Conservation (phyloP, 1,140 invertebrate genomes). For the Coenobita brevimanus region DNA sequence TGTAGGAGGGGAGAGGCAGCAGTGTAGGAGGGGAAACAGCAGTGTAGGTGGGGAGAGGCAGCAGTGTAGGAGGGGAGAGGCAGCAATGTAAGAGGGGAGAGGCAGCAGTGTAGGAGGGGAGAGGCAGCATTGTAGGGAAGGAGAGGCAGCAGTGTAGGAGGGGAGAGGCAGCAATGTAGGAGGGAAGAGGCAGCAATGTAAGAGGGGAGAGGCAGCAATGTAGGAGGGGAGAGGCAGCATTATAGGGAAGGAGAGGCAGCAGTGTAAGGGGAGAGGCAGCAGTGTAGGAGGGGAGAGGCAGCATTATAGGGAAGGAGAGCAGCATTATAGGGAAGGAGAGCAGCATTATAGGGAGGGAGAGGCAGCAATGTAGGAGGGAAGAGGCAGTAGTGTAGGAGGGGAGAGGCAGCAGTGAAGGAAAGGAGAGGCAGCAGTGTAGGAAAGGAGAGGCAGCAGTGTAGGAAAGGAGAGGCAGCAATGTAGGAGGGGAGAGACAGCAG, state of each 20-base stretch:
- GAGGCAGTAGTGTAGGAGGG: background rate
- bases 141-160: background rate
- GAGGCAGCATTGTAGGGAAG: background rate
- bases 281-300: too few relatives aligned
- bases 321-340: background rate
- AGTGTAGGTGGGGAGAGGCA: background rate
- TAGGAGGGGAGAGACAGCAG: background rate
- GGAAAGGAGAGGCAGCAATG: background rate
- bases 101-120: background rate
- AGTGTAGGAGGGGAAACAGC: background rate
- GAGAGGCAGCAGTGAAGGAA: background rate
- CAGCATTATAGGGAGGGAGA: background rate
- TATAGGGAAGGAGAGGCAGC: too few relatives aligned
- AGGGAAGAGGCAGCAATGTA: background rate
- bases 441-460: background rate
- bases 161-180: background rate
- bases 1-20: background rate
- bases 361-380: background rate
- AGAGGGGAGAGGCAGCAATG: background rate
- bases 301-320: background rate
- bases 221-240: background rate
- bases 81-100: background rate
- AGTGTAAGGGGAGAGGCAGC: too few relatives aligned
- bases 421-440: too few relatives aligned
- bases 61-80: background rate